Conservation (phyloP, 2,113 vertebrate genomes). For the Stigmatopora argus region DNA sequence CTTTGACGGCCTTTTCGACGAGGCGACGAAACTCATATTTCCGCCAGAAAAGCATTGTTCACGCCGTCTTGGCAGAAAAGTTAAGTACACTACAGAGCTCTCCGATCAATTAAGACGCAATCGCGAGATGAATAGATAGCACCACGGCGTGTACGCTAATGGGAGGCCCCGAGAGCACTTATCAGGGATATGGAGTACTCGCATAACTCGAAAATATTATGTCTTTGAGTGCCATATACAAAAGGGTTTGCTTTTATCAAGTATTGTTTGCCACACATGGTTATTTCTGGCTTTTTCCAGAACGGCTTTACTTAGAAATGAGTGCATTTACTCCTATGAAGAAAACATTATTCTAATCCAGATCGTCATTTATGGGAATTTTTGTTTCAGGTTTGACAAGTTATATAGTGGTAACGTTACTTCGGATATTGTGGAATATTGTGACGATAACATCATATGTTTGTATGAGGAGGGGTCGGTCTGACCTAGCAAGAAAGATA, state of each 20-base stretch:
- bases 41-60: slow-evolving; percentile 11
- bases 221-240: slow-evolving; percentile 16
- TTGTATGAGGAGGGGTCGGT: too few species aligned
- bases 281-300: not conserved
- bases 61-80: slow-evolving; percentile 10
- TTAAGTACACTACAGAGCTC: slow-evolving; percentile 5
- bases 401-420: too few species aligned
- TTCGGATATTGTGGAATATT: too few species aligned
- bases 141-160: slow-evolving; percentile 18
- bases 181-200: slow-evolving; percentile 3
- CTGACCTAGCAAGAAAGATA: too few species aligned
- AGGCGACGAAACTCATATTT: slow-evolving; percentile 13
- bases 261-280: not conserved
- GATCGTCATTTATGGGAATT: too few species aligned
- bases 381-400: too few species aligned
- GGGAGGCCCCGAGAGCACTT: slow-evolving; percentile 22
- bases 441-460: too few species aligned
- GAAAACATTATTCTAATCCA: not conserved
- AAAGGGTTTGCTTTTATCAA: not conserved
- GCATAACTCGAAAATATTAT: slow-evolving; percentile 23
- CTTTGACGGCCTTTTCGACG: slow-evolving; percentile 21
- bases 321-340: not conserved
- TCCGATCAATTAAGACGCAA: slow-evolving; percentile 6
- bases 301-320: not conserved
- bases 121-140: slow-evolving; percentile 15